phyloP scores from a whole-genome alignment of 2,888 invertebrate genomes.

The Furcula furcula region DNA sequence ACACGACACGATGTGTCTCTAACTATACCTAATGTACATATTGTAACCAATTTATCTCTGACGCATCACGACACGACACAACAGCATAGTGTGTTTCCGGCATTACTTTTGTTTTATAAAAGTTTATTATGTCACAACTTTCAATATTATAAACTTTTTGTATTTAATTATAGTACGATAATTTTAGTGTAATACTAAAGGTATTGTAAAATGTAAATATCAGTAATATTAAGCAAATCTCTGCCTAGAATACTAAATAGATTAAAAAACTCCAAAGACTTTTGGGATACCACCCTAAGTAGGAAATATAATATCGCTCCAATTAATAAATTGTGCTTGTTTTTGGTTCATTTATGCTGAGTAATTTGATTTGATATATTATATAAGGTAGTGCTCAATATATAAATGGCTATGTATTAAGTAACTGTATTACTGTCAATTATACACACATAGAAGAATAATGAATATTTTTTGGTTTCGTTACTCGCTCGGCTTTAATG shows the following conservation, averaged over 20 bases:
- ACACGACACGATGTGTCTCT: too few species aligned
- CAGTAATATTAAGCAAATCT: conserved; percentile 15
- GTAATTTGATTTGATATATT: conserved; percentile 2
- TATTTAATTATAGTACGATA: too few species aligned
- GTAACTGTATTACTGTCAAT: conserved; percentile 31
- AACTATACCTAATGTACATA: too few species aligned
- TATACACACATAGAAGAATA: conserved; percentile 20
- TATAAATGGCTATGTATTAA: conserved; percentile 23
- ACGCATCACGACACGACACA: too few species aligned
- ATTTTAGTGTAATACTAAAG: conserved; percentile 4
- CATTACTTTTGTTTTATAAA: too few species aligned
- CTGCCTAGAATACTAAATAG: conserved; percentile 13
- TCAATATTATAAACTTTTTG: too few species aligned
- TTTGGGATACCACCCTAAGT: conserved; percentile 24
- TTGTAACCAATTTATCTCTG: too few species aligned
- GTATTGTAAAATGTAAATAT: conserved; percentile 19
- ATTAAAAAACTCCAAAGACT: conserved; percentile 24
- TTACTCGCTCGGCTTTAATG: conserved; percentile 3
- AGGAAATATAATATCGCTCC: conserved; percentile 15
- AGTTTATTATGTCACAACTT: too few species aligned
- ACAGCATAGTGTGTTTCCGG: too few species aligned
- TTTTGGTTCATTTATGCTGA: conserved; percentile 1
- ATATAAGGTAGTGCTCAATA: conserved; percentile 13
- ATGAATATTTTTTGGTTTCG: conserved; percentile 8
- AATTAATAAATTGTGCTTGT: conserved; percentile 6